Evolutionary conservation across 2,797 vertebrate genomes (phyloP).

Genomic region (Dendrocincla tyrannina): DNA sequence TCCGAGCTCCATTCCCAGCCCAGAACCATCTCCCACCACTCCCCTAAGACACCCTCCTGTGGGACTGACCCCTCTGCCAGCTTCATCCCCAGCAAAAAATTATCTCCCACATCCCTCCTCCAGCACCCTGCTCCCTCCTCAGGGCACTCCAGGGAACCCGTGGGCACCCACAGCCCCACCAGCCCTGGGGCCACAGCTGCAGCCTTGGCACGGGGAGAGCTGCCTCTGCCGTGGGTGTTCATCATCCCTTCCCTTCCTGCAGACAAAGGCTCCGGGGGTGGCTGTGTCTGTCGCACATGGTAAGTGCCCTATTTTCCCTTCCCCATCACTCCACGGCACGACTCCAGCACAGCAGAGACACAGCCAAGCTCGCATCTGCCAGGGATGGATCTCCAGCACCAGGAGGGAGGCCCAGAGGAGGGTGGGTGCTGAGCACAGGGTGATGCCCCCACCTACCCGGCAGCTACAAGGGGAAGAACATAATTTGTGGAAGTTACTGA

Average conservation of each 20-base stretch:
- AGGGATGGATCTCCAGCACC: neutral
- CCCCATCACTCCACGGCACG: neutral
- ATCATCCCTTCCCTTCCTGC: neutral
- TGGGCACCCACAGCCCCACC: neutral
- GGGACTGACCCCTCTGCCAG: neutral
- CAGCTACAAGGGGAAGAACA: neutral
- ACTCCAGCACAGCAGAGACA: neutral
- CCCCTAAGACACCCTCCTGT: neutral
- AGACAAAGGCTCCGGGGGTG: neutral
- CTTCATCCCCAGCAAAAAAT: neutral
- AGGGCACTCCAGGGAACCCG: rapidly evolving
- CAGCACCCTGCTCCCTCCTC: neutral
- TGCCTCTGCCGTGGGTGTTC: rapidly evolving
- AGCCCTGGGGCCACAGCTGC: neutral
- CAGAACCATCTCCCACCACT: neutral
- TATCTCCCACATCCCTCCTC: neutral
- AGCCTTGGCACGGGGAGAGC: neutral
- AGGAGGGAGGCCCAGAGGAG: neutral
- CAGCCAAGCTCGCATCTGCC: neutral
- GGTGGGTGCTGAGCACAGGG: neutral
- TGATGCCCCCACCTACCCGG: neutral
- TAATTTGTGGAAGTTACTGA: neutral
- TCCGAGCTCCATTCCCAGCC: neutral
- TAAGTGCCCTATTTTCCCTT: neutral
- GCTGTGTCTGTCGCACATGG: neutral